Percentiles rank a stretch among this genome's conserved stretches.
These are phyloP conservation scores for Astyanax mexicanus DNA, from an alignment of 2,797 vertebrate species.

Conservation along the genomic window DNA sequence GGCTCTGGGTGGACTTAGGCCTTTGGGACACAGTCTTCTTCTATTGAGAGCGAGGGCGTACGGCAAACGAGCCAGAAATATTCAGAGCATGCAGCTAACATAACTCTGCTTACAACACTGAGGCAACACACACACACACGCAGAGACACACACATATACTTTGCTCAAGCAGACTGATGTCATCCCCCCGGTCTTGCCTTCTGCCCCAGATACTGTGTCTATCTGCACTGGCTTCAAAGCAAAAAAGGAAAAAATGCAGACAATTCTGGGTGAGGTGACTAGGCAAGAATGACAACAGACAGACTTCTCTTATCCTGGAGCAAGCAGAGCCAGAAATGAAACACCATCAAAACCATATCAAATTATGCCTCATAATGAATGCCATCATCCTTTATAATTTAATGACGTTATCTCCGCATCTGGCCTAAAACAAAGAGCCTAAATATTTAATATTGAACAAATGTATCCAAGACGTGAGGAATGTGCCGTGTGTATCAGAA, in stretches of 20 bases:
- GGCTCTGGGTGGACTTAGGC: neutral
- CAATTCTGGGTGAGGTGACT: conserved; percentile 6
- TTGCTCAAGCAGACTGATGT: conserved; percentile 53
- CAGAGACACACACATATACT: conserved; percentile 20
- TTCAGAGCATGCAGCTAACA: conserved; percentile 41
- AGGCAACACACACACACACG: conserved; percentile 4
- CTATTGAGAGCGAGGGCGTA: conserved; percentile 18
- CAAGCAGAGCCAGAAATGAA: neutral
- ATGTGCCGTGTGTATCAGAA: too few species aligned
- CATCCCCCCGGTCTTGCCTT: conserved; percentile 51
- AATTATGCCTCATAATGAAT: neutral
- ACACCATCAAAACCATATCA: neutral
- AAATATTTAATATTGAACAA: neutral
- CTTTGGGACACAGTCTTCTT: neutral
- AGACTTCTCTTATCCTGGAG: neutral
- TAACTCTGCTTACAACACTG: conserved; percentile 39
- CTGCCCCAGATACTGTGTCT: conserved; percentile 33
- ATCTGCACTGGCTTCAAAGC: conserved; percentile 45
- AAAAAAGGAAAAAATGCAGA: conserved; percentile 25
- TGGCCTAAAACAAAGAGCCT: neutral
- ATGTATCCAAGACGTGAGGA: neutral
- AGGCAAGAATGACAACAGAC: neutral
- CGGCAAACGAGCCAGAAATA: conserved; percentile 34
- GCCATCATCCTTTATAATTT: neutral
- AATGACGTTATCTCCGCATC: neutral